Conservation (phyloP, 2,888 invertebrate genomes). For the Dione vanillae region DNA sequence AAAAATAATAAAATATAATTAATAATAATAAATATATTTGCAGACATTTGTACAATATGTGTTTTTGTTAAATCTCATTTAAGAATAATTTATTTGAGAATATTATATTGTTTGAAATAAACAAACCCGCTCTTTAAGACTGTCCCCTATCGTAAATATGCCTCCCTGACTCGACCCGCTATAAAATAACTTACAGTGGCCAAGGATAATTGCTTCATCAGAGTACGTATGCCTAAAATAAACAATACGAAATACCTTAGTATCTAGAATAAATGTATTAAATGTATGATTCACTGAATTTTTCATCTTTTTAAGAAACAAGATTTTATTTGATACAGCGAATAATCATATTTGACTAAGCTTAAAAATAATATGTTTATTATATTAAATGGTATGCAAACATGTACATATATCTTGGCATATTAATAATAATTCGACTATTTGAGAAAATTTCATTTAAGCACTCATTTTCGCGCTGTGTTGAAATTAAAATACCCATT, state of each 20-base stretch:
- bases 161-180: slow-evolving; percentile 52
- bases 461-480: neutral
- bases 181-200: slow-evolving; percentile 57
- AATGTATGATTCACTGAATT: too few species aligned
- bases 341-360: too few species aligned
- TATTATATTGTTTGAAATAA: slow-evolving; percentile 37
- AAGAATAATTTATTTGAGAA: slow-evolving; percentile 16
- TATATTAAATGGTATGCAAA: too few species aligned
- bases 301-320: too few species aligned
- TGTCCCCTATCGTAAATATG: slow-evolving; percentile 54
- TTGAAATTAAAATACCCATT: neutral
- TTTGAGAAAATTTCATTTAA: too few species aligned
- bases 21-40: too few species aligned
- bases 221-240: slow-evolving; percentile 49
- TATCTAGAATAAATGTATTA: slow-evolving; percentile 28
- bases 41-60: neutral
- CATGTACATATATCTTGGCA: too few species aligned
- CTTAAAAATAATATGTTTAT: too few species aligned
- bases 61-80: neutral
- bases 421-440: too few species aligned
- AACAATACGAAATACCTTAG: slow-evolving; percentile 50
- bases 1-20: too few species aligned
- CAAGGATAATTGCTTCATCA: slow-evolving; percentile 60
- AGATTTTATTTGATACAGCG: too few species aligned
- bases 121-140: slow-evolving; percentile 46